A percentile compares a stretch with the other conserved stretches of the same genome.
phyloP scores from a whole-genome alignment of 2,888 invertebrate species.

The Chironomus tentans region DNA sequence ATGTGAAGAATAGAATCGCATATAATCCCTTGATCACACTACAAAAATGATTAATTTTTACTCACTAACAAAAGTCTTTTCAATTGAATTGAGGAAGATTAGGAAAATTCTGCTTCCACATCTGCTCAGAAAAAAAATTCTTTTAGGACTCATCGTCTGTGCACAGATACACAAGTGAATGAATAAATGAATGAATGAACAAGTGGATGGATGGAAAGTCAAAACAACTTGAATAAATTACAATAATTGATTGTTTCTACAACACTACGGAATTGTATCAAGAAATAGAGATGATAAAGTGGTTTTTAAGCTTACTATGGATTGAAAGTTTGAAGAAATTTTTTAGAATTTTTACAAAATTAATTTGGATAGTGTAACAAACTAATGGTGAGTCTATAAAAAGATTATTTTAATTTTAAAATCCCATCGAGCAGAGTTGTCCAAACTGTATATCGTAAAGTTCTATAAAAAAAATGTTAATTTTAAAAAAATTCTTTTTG shows the following conservation, averaged over 20 bases:
- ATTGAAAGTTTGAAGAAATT: no score
- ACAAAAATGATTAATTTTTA: slow-evolving; percentile 21
- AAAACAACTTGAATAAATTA: neutral
- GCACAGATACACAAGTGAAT: neutral
- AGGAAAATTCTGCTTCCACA: slow-evolving; percentile 3
- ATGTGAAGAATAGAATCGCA: neutral
- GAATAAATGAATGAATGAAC: neutral
- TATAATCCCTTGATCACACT: slow-evolving; percentile 22
- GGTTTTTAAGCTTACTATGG: no score
- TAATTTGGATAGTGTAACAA: no score
- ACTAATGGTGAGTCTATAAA: no score
- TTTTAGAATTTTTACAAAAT: no score
- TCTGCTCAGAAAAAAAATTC: neutral
- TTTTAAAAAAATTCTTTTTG: no score
- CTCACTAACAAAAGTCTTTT: neutral
- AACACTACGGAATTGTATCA: neutral
- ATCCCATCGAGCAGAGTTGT: no score
- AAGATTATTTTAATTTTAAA: no score
- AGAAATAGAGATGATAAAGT: no score
- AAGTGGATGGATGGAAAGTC: neutral
- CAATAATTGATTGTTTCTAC: neutral
- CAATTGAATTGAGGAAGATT: neutral
- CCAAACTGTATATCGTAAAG: no score
- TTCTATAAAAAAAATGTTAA: no score
- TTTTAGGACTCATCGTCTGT: no score